Evolutionary conservation across 2,113 vertebrate genomes (phyloP).

Genomic region (Engraulis encrasicolus): DNA sequence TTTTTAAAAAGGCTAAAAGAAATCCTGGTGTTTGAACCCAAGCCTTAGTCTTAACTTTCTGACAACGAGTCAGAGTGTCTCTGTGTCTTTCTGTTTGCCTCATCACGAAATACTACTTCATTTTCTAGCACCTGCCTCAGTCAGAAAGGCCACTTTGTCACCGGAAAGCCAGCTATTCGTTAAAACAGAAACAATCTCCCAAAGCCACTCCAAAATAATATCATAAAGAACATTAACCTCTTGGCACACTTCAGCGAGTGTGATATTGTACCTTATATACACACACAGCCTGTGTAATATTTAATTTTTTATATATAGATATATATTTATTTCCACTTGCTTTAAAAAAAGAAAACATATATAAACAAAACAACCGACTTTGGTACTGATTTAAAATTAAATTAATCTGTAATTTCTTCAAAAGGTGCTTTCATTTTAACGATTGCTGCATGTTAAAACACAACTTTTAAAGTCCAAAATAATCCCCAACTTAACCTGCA

Average conservation of each 20-base stretch:
- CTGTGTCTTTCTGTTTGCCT: slow-evolving; percentile 42
- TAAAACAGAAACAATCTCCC: slow-evolving; percentile 37
- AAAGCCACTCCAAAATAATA: slow-evolving; percentile 22
- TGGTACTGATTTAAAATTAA: slow-evolving; percentile 60
- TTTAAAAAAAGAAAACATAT: neutral
- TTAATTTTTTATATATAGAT: slow-evolving; percentile 33
- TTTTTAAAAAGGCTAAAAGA: slow-evolving; percentile 56
- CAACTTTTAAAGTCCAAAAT: neutral
- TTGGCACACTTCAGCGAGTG: slow-evolving; percentile 55
- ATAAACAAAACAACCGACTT: slow-evolving; percentile 57
- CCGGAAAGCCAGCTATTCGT: slow-evolving; percentile 39
- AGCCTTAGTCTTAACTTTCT: slow-evolving; percentile 54
- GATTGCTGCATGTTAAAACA: slow-evolving; percentile 27
- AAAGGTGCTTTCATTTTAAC: slow-evolving; percentile 56
- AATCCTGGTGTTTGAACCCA: slow-evolving; percentile 55
- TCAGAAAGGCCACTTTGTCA: slow-evolving; percentile 65
- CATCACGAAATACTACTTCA: slow-evolving; percentile 42
- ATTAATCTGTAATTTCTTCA: slow-evolving; percentile 30
- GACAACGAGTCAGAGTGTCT: slow-evolving; percentile 51
- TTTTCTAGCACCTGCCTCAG: slow-evolving; percentile 48
- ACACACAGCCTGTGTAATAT: slow-evolving; percentile 58
- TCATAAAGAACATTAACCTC: slow-evolving; percentile 42
- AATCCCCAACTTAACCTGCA: neutral
- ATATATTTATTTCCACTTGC: neutral
- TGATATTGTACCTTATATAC: slow-evolving; percentile 71